A percentile compares a stretch with the other conserved stretches of the same genome.
These are phyloP conservation scores for Mycetomoellerius zeteki DNA, from an alignment of 1,140 invertebrate genomes.

Conservation along the genomic window DNA sequence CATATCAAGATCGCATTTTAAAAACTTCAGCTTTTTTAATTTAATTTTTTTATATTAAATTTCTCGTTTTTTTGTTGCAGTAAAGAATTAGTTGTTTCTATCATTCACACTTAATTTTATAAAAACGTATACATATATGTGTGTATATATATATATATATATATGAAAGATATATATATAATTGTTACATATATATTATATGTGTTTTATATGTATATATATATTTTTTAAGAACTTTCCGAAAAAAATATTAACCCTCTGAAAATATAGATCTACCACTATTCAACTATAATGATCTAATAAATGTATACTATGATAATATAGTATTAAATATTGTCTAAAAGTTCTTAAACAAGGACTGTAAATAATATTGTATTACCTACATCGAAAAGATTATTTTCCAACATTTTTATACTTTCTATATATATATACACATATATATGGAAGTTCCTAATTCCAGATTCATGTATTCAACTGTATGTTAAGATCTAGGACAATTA, in stretches of 20 bases:
- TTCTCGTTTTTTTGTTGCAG: not conserved
- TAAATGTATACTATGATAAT: conserved; percentile 9
- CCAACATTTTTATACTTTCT: conserved; percentile 49
- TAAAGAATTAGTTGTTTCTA: not conserved
- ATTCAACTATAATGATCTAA: conserved; percentile 29
- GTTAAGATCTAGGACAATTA: conserved; percentile 17
- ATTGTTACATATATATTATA: not conserved
- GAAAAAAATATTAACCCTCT: not conserved
- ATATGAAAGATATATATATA: not conserved
- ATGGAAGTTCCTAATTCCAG: conserved; percentile 70
- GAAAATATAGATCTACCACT: conserved; percentile 9
- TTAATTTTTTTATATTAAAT: conserved; percentile 8
- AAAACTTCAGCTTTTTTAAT: not conserved
- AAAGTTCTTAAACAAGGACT: conserved; percentile 39
- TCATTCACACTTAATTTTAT: not conserved
- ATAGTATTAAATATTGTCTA: conserved; percentile 26
- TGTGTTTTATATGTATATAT: not conserved
- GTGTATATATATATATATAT: not conserved
- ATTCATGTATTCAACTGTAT: conserved; percentile 57
- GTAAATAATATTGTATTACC: conserved; percentile 58
- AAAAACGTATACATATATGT: not conserved
- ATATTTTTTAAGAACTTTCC: not conserved
- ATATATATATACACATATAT: not conserved
- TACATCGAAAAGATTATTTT: conserved; percentile 58
- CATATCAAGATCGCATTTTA: not conserved